Percentiles rank a stretch among this genome's conserved stretches.
Conservation (phyloP, 2,888 invertebrate genomes). For the Leucozona laternaria region DNA sequence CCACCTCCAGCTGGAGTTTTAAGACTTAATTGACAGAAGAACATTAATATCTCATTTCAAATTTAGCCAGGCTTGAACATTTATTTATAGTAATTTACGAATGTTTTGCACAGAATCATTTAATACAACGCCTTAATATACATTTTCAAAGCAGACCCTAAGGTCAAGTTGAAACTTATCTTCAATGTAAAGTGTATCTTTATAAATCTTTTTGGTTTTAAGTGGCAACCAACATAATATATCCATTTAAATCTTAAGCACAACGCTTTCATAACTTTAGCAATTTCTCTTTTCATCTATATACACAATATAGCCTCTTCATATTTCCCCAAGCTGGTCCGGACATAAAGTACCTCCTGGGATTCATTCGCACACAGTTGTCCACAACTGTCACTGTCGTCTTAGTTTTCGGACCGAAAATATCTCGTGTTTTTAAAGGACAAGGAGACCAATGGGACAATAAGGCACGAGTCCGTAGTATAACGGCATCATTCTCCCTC, state of each 20-base stretch:
- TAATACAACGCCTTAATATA: not conserved
- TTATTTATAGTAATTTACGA: no score
- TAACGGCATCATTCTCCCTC: slow-evolving; percentile 93
- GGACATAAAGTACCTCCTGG: slow-evolving; percentile 95
- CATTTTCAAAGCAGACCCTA: not conserved
- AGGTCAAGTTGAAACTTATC: not conserved
- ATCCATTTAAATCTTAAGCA: slow-evolving; percentile 5
- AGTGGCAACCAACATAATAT: not conserved
- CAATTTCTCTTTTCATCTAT: slow-evolving; percentile 5
- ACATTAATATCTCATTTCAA: no score
- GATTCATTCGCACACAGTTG: slow-evolving; percentile 95
- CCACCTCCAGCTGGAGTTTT: no score
- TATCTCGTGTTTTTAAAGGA: slow-evolving; percentile 91
- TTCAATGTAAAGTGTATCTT: not conserved
- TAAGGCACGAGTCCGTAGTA: slow-evolving; percentile 91
- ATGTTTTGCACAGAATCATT: not conserved
- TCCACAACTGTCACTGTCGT: slow-evolving; percentile 91
- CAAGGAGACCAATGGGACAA: slow-evolving; percentile 96
- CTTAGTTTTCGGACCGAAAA: slow-evolving; percentile 85
- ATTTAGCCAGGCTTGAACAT: no score
- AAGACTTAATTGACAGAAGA: no score
- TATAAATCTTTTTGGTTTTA: slow-evolving; percentile 3
- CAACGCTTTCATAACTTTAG: not conserved
- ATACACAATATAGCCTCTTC: slow-evolving; percentile 86
- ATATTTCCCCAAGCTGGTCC: slow-evolving; percentile 95